phyloP scores from a whole-genome alignment of 2,113 vertebrate species.

The Motacilla tschutschensis region DNA sequence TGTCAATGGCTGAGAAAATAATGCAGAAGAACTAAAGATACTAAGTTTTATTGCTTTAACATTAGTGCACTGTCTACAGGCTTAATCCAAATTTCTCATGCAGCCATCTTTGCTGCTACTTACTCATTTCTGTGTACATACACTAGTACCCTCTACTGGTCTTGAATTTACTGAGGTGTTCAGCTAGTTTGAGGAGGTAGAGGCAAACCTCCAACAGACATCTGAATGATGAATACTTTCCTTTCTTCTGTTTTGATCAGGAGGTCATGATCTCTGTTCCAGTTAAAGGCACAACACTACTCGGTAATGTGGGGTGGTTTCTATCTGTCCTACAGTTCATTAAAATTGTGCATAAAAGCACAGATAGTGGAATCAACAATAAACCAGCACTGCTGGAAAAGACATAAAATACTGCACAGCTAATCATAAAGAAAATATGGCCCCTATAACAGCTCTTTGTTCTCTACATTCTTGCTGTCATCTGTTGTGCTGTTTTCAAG shows the following conservation, averaged over 20 bases:
- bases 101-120: conserved; percentile 35
- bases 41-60: not conserved
- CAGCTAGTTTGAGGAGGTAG: not conserved
- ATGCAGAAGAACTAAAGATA: not conserved
- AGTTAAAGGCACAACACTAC: not conserved
- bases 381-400: conserved; percentile 22
- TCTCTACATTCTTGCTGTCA: conserved; percentile 22
- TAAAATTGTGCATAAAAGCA: not conserved
- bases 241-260: not conserved
- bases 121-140: not conserved
- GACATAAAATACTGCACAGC: conserved; percentile 32
- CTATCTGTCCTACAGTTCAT: conserved; percentile 23
- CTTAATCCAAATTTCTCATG: not conserved
- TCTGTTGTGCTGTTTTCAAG: conserved; percentile 17
- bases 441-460: conserved; percentile 23
- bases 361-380: not conserved
- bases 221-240: not conserved
- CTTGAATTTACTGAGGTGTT: not conserved
- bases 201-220: not conserved
- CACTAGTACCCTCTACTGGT: conserved; percentile 55
- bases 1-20: not conserved
- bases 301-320: not conserved
- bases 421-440: conserved; percentile 20
- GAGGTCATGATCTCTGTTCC: not conserved
- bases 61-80: not conserved